Evolutionary conservation across 2,113 vertebrate genomes (phyloP), one percentile per base, ranked within the genome.

Genomic region (Melanerpes formicivorus): DNA sequence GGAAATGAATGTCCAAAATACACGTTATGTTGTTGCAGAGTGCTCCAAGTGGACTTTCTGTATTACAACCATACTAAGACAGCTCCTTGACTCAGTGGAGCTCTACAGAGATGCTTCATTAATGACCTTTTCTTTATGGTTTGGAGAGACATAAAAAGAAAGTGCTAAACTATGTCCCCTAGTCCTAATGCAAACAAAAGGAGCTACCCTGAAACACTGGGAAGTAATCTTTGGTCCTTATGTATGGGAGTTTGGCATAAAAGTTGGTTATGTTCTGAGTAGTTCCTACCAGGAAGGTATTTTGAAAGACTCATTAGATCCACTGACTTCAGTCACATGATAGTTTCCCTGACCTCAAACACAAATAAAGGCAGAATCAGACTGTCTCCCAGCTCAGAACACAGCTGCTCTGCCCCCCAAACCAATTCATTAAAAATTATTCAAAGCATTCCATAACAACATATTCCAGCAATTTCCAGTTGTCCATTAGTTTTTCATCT

Each of bases 231-330:
- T 74, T 75, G 16, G 22, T 73, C 87, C 55, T 76, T 77, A 73
- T 29, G 25, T 1, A 14, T 40, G 42, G 42, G 42, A 14, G 0
- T 64, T 93, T 83, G 59, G 27, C 48, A 77, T 12, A 67, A 50
- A 90, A 91, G 54, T 59, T 84, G 23, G 50, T 64, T 67, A 22
- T 71, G 23, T 75, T 91, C 73, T 50, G 25, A 94, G 32, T 27
- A 88, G 76, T 37, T 90, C 40, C 52, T 71, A 76, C 29, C 29
- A 84, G 59, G 66, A 93, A 69, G 44, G 72, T 69, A 79, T 69
- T 87, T 88, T 93, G 83, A 93, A 93, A 95, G 73, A 93, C 87
- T 88, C 74, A 90, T 92, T 79, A 90, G 87, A 78, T 65, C 26
- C 40, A 86, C 63, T 95, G 87, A 92, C 66, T 93, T 87, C 55